Base-by-base conservation (phyloP, 2,888 invertebrate species). In the Quadroppia sp. region DNA sequence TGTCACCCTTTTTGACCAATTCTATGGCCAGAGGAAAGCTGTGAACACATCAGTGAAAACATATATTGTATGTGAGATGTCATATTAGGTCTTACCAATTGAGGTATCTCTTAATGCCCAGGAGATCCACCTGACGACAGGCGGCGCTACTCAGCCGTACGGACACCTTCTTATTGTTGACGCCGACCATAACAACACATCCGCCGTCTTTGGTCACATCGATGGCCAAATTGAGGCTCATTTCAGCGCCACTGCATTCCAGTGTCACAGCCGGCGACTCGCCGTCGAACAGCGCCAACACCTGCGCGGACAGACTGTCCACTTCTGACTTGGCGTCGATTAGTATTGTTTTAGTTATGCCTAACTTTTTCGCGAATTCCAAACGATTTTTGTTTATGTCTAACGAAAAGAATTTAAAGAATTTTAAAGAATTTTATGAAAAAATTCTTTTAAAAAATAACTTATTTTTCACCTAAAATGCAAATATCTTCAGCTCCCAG, bases 191-290 rank as follows among this genome's bases (percentile, higher is more conserved):
- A 1, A 64, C 36, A 64, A 64, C 20, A 36, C 17, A 3, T 2
- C 61, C 61, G 7, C 61, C 61, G 23, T 64, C 61, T 7, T 23
- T 1, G 7, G 20, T 64, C 20, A 64, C 61, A 64, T 36, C 6
- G 78, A 95, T 86, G 0, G 90, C 90, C 40, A 91, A 82, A 42
- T 90, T 85, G 45, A 91, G 88, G 71, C 90, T 89, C n/a, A 89
- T 83, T 81, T 92, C 89, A 1, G 89, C 90, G 3, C 96, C 96
- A 78, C 90, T 90, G 77, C 94, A 94, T 81, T 97, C 96, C 77
- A 96, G 89, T 1, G 91, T 87, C 4, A 64, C 30, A 4, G n/a
- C 11, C 1, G 71, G 42, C 1, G 71, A 23, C 1, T 30, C 7
- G 42, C 23, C 71, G 20, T 45, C 71, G 1, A 74, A 83, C 82